phyloP scores from a whole-genome alignment of 53 echinoderm and acorn worm species.

The Actinopyga echinites region DNA sequence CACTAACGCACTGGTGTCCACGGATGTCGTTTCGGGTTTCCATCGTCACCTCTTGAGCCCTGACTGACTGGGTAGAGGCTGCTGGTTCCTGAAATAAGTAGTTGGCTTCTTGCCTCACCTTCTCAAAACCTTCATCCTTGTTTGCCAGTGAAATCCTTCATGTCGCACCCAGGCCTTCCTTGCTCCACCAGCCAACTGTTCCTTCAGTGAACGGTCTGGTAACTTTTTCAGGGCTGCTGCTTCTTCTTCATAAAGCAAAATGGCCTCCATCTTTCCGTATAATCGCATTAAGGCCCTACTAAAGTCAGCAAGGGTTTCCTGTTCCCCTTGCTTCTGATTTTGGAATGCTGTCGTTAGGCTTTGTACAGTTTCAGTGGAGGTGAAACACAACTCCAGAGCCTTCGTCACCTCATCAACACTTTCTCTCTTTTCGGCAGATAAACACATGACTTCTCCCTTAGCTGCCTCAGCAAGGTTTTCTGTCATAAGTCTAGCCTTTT shows the following conservation, averaged over 20 bases:
- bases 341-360: conserved; percentile 4
- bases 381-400: neutral
- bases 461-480: conserved; percentile 5
- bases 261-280: conserved; percentile 9
- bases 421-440: neutral
- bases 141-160: conserved; percentile 40
- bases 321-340: neutral
- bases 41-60: neutral
- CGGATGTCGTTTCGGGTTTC: neutral
- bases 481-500: neutral
- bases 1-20: neutral
- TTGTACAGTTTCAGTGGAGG: neutral
- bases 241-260: neutral
- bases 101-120: conserved; percentile 45
- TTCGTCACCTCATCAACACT: neutral
- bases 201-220: neutral
- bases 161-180: conserved; percentile 47
- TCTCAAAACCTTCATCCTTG: conserved; percentile 26
- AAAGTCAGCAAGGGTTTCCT: conserved; percentile 12
- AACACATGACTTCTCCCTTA: neutral
- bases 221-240: neutral
- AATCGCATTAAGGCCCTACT: neutral
- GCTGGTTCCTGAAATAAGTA: conserved; percentile 32
- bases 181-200: conserved; percentile 57
- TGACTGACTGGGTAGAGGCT: neutral